A percentile compares a stretch with the other conserved stretches of the same genome.
phyloP scores from a whole-genome alignment of 2,797 vertebrate genomes.

The Epinephelus awoara region DNA sequence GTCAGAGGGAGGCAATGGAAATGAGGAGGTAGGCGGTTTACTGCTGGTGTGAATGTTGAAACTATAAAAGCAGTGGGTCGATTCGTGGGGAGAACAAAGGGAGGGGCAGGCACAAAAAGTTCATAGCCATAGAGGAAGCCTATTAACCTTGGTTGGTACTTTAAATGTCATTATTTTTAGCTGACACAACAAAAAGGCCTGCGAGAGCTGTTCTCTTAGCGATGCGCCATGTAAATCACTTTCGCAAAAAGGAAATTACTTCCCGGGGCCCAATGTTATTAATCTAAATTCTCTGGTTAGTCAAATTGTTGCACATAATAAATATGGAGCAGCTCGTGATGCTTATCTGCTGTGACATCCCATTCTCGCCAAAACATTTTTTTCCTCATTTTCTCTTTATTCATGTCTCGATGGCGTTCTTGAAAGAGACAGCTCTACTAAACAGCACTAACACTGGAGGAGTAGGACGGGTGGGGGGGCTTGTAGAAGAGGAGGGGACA shows the following conservation, averaged over 20 bases:
- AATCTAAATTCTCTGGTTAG: conserved; percentile 98
- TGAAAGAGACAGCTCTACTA: conserved; percentile 82
- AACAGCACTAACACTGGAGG: conserved; percentile 74
- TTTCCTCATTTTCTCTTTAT: conserved; percentile 77
- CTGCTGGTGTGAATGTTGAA: conserved; percentile 64
- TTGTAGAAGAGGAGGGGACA: conserved; percentile 43
- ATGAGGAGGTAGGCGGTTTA: conserved; percentile 58
- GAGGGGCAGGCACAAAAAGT: conserved; percentile 81
- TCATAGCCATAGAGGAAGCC: conserved; percentile 94
- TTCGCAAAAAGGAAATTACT: conserved; percentile 98
- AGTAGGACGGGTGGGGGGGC: conserved; percentile 36
- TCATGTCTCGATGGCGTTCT: conserved; percentile 80
- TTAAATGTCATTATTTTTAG: conserved; percentile 99
- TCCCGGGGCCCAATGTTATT: conserved; percentile 95
- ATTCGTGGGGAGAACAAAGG: conserved; percentile 72
- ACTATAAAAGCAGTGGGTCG: conserved; percentile 76
- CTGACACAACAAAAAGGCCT: conserved; percentile 92
- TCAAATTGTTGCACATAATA: conserved; percentile 97
- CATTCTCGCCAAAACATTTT: conserved; percentile 82
- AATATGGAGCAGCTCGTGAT: conserved; percentile 93
- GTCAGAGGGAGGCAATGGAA: conserved; percentile 41
- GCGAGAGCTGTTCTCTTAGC: conserved; percentile 91
- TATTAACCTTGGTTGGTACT: conserved; percentile 98
- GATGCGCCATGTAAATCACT: conserved; percentile 97
- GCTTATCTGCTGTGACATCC: conserved; percentile 90